Base-by-base conservation (phyloP, 2,888 invertebrate genomes). In the Biston betularia region DNA sequence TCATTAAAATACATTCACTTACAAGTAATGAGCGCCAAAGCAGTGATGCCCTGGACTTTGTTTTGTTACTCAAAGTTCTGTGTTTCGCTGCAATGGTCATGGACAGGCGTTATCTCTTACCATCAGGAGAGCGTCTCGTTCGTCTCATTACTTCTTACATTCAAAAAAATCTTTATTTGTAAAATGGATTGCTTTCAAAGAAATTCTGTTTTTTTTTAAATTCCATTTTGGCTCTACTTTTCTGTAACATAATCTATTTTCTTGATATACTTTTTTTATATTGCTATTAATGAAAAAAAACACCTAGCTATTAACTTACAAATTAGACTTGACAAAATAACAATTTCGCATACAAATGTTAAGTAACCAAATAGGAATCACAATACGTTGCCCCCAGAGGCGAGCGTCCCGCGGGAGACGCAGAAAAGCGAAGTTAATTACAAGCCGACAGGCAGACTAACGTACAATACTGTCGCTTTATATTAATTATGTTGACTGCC, bases 261-360 rank as follows among this genome's bases (percentile, higher is more conserved):
- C 6, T 24, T 24, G 3, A 24, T 24, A 24, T 24, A 24, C 24
- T 24, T 24, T 24, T 3, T 2, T 24, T 24, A 24, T 3, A 24
- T 24, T 24, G 24, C 3, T 1, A 24, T 24, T 3, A 3, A 38
- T 6, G 8, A 38, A 38, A 8, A 4, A 48, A 48, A 48, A 38
- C n/a, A 14, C 5, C 6, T 12, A 15, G 38, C 56, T 45, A 38
- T 35, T 12, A 42, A 69, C 61, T 64, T 67, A 65, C 65, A 64
- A 69, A 60, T 54, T 52, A 48, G 59, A 64, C 35, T 46, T 49
- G 48, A 60, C 57, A 70, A 67, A 72, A 71, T n/a, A n/a, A 73
- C 72, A 74, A 73, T 73, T 73, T 72, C 40, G 50, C 64, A 62
- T 64, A 70, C 70, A 74, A 74, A 74, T 74, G 74, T 74, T 72